Conservation (phyloP, 2,797 vertebrate genomes). For the Lateolabrax maculatus region DNA sequence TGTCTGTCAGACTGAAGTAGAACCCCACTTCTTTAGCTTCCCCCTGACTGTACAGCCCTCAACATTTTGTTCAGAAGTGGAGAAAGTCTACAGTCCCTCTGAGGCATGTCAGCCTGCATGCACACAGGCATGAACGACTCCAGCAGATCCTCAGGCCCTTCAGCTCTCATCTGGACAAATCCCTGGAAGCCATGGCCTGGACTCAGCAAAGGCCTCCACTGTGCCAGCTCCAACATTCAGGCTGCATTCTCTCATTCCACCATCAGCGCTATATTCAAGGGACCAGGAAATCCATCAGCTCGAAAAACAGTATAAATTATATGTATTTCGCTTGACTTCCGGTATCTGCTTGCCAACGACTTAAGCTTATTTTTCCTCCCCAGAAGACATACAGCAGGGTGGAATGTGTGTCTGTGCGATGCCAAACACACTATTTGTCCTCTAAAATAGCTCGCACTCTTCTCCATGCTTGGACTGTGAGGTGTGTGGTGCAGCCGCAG, state of each 20-base stretch:
- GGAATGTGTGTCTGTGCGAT: constrained; percentile 40
- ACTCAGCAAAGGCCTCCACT: constrained; percentile 27
- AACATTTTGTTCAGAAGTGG: constrained; percentile 39
- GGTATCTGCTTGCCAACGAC: constrained; percentile 52
- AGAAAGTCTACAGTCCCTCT: constrained; percentile 28
- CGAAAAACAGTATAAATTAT: constrained; percentile 39
- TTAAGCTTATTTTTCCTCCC: constrained; percentile 45
- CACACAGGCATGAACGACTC: constrained; percentile 45
- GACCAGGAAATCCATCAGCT: constrained; percentile 55
- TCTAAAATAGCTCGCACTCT: constrained; percentile 53
- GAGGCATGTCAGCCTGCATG: constrained; percentile 36
- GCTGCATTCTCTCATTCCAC: constrained; percentile 41
- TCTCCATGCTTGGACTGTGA: constrained; percentile 38
- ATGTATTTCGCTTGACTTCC: constrained; percentile 57
- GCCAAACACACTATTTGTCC: constrained; percentile 48
- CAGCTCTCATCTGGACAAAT: constrained; percentile 70
- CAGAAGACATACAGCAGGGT: constrained; percentile 37
- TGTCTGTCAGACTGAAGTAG: constrained; percentile 23
- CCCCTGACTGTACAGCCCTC: constrained; percentile 16
- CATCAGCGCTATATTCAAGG: constrained; percentile 34
- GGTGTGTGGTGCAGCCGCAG: constrained; percentile 46
- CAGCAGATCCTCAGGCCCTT: constrained; percentile 52
- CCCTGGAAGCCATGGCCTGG: constrained; percentile 49
- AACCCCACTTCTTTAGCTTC: constrained; percentile 20
- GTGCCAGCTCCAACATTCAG: constrained; percentile 51